Conservation (phyloP, 1,140 invertebrate genomes). For the Camponotus floridanus region DNA sequence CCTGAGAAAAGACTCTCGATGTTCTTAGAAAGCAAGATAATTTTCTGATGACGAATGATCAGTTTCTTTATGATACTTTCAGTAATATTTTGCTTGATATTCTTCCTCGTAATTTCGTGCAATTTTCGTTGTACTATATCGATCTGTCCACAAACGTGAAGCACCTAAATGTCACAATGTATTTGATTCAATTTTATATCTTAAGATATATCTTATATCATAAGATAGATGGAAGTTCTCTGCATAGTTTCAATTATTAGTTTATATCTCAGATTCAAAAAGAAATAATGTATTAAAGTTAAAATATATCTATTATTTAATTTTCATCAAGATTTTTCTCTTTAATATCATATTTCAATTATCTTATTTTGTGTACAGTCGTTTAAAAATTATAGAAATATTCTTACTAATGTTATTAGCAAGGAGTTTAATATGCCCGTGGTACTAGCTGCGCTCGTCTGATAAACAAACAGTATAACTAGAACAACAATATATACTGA, state of each 20-base stretch:
- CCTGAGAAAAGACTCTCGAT: slow-evolving; percentile 25
- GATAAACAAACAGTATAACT: slow-evolving; percentile 45
- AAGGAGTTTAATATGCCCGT: slow-evolving; percentile 28
- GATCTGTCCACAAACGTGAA: slow-evolving; percentile 36
- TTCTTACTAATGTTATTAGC: slow-evolving; percentile 59
- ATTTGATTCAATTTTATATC: background rate
- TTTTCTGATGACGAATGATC: slow-evolving; percentile 41
- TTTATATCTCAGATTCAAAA: too few relatives aligned
- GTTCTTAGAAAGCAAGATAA: slow-evolving; percentile 22
- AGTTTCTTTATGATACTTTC: background rate
- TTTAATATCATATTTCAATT: too few relatives aligned
- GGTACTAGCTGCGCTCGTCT: slow-evolving; percentile 5
- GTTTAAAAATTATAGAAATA: background rate
- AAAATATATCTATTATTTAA: too few relatives aligned
- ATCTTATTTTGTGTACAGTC: too few relatives aligned
- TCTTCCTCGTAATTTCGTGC: background rate
- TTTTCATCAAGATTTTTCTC: too few relatives aligned
- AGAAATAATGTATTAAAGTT: too few relatives aligned
- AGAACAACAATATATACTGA: slow-evolving; percentile 51
- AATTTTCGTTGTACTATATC: slow-evolving; percentile 22
- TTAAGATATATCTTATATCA: too few relatives aligned
- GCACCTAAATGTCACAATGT: slow-evolving; percentile 21
- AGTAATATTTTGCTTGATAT: background rate
- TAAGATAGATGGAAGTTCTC: background rate
- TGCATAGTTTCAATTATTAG: too few relatives aligned